phyloP scores from a whole-genome alignment of 2,113 vertebrate genomes.

The Andinoacara biseriatus region DNA sequence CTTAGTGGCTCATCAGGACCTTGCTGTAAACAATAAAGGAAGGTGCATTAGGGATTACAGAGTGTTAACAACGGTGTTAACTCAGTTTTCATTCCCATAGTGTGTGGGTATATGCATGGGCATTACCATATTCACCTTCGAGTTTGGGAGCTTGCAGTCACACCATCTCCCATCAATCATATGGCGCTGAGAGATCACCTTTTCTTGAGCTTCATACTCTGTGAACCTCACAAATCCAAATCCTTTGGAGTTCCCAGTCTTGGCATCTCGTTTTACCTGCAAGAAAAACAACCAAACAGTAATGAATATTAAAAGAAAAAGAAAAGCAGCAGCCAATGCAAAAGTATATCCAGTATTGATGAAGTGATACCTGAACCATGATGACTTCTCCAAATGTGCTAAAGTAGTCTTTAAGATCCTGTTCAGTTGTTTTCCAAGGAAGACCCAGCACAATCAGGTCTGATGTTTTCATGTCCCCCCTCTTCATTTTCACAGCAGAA shows the following conservation, averaged over 20 bases:
- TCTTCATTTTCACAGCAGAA: constrained; percentile 96
- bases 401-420: constrained; percentile 98
- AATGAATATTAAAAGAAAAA: not conserved
- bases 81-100: not conserved
- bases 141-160: constrained; percentile 98
- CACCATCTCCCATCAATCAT: constrained; percentile 99
- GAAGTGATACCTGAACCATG: constrained; percentile 93
- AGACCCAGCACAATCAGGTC: constrained; percentile 96
- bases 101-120: constrained; percentile 29
- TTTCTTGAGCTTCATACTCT: constrained; percentile 96
- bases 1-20: constrained; percentile 94
- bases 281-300: not conserved
- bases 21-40: constrained; percentile 79
- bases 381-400: constrained; percentile 98
- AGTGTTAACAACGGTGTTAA: not conserved
- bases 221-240: constrained; percentile 99
- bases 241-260: constrained; percentile 97
- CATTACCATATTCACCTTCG: constrained; percentile 87
- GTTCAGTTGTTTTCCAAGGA: constrained; percentile 97
- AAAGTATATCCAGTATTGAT: not conserved
- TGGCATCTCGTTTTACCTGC: constrained; percentile 96
- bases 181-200: constrained; percentile 96
- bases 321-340: not conserved
- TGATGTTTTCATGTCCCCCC: constrained; percentile 97
- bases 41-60: not conserved